These are phyloP conservation scores for Amphimedon queenslandica DNA, from an alignment of 37 sponge, comb jelly and placozoan genomes.

Conservation along the genomic window DNA sequence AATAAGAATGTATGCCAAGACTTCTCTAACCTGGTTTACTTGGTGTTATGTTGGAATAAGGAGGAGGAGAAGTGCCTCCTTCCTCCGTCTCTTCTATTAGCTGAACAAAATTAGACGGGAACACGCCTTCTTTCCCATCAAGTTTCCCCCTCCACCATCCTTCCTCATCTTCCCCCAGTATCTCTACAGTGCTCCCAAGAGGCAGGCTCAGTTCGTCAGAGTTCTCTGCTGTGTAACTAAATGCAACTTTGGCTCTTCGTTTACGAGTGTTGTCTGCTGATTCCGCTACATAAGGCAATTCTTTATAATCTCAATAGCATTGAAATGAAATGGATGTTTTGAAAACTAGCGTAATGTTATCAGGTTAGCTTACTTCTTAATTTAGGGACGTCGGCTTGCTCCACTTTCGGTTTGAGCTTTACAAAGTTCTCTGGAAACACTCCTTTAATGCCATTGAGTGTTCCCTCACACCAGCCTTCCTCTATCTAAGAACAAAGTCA, in stretches of 20 bases:
- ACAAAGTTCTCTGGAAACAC: conserved; percentile 86
- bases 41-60: too few species aligned
- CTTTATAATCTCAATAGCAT: too few species aligned
- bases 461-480: conserved; percentile 76
- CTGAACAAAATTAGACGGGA: conserved; percentile 40
- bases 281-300: background rate
- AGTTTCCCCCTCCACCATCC: conserved; percentile 47
- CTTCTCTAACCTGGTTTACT: too few species aligned
- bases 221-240: conserved; percentile 51
- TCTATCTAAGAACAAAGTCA: conserved; percentile 23
- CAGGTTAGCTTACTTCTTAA: background rate
- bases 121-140: conserved; percentile 33
- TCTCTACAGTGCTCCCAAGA: conserved; percentile 18
- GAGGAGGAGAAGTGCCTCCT: too few species aligned
- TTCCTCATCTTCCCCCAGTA: conserved; percentile 18
- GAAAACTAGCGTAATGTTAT: background rate
- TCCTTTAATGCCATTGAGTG: conserved; percentile 51
- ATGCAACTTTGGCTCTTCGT: conserved; percentile 57
- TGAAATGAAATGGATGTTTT: too few species aligned
- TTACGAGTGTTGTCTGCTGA: background rate
- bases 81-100: background rate
- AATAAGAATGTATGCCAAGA: too few species aligned
- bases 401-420: conserved; percentile 2
- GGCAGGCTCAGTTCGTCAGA: conserved; percentile 39
- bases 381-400: background rate